These are phyloP conservation scores for Halcyon leucocephala DNA, from an alignment of 2,797 vertebrate genomes.

Conservation along the genomic window DNA sequence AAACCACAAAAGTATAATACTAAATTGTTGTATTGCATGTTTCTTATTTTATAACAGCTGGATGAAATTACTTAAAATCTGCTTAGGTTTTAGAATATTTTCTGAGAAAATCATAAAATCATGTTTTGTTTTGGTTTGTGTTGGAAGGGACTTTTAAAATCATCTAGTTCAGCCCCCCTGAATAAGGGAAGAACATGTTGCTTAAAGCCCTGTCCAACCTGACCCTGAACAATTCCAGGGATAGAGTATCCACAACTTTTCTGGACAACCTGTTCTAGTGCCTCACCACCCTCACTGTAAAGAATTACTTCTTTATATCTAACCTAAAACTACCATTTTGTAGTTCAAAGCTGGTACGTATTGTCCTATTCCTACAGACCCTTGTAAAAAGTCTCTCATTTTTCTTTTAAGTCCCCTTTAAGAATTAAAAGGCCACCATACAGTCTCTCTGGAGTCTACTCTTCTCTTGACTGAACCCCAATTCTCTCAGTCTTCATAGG, in stretches of 20 bases:
- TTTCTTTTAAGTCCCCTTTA: too few relatives aligned
- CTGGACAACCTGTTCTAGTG: neutral
- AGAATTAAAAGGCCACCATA: too few relatives aligned
- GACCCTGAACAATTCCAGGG: neutral
- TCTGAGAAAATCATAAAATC: neutral
- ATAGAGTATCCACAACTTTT: neutral
- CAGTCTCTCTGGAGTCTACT: too few relatives aligned
- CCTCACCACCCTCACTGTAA: neutral
- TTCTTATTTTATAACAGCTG: neutral
- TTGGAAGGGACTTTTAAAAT: neutral
- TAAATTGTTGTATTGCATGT: neutral
- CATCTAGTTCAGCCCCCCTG: fast-evolving
- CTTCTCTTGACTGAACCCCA: neutral
- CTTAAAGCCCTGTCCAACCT: neutral
- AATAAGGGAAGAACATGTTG: fast-evolving
- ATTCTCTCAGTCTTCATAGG: neutral
- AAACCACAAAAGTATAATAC: neutral
- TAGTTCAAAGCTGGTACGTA: neutral
- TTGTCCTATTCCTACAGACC: neutral
- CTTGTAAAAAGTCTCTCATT: too few relatives aligned
- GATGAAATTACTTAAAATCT: neutral
- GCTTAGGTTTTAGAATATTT: neutral
- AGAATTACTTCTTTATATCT: neutral
- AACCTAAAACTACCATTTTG: neutral
- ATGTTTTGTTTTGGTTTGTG: neutral